Percentiles rank a stretch among this genome's conserved stretches.
Evolutionary conservation across 2,113 vertebrate species (phyloP).

Genomic region (Neolamprologus kungweensis): DNA sequence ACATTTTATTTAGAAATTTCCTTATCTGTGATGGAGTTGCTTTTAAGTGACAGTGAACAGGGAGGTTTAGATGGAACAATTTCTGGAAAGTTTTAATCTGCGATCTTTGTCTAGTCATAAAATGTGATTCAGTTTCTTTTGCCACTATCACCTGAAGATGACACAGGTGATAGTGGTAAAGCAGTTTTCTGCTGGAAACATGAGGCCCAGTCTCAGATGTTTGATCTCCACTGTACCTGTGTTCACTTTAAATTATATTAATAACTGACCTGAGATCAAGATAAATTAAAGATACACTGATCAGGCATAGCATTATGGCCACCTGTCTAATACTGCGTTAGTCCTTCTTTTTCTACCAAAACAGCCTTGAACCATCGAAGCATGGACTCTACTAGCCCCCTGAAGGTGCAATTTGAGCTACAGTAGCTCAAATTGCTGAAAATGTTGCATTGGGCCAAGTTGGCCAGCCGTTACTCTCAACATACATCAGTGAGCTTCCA

Average conservation of each 20-base stretch:
- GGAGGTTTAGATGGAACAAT: neutral
- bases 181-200: neutral
- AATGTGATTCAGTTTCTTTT: neutral
- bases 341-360: neutral
- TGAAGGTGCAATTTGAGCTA: neutral
- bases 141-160: neutral
- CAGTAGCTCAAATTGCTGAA: neutral
- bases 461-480: neutral
- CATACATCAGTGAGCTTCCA: neutral
- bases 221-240: neutral
- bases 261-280: neutral
- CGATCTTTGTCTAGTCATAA: neutral
- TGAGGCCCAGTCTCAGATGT: neutral
- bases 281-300: neutral
- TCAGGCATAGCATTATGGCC: neutral
- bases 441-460: neutral
- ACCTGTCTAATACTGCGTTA: neutral
- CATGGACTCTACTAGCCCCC: neutral
- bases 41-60: neutral
- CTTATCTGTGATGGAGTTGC: neutral
- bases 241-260: neutral
- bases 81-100: neutral
- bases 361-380: neutral
- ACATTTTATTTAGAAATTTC: neutral
- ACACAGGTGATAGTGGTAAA: neutral